A percentile compares a stretch with the other conserved stretches of the same genome.
Evolutionary conservation across 2,113 vertebrate genomes (phyloP).

Genomic region (Boleophthalmus pectinirostris): DNA sequence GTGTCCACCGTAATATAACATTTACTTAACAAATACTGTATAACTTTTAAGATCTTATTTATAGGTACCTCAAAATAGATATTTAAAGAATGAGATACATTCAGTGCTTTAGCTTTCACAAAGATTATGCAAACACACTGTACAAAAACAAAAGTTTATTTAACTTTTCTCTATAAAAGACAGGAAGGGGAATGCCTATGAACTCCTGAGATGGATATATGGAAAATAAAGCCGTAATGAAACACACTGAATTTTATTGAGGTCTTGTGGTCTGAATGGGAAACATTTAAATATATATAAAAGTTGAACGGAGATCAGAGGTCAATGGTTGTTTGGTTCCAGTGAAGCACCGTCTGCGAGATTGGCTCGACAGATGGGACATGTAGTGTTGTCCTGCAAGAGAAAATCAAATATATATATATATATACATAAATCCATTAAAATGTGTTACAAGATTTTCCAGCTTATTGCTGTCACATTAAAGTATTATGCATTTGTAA

Average conservation of each 20-base stretch:
- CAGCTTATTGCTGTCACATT: background rate
- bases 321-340: slow-evolving; percentile 19
- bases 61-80: background rate
- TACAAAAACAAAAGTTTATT: background rate
- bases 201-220: background rate
- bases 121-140: background rate
- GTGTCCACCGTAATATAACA: background rate
- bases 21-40: background rate
- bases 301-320: background rate
- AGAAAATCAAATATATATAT: background rate
- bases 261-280: background rate
- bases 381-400: slow-evolving; percentile 74
- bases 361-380: slow-evolving; percentile 78
- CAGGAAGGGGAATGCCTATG: background rate
- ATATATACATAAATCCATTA: no score
- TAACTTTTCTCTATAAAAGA: background rate
- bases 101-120: background rate
- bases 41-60: background rate
- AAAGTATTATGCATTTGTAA: background rate
- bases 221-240: background rate
- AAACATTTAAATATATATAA: background rate
- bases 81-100: background rate
- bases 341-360: slow-evolving; percentile 42
- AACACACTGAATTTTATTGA: background rate
- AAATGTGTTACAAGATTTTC: background rate